Conservation (phyloP, 2,113 vertebrate species). For the Syngnathoides biaculeatus region DNA sequence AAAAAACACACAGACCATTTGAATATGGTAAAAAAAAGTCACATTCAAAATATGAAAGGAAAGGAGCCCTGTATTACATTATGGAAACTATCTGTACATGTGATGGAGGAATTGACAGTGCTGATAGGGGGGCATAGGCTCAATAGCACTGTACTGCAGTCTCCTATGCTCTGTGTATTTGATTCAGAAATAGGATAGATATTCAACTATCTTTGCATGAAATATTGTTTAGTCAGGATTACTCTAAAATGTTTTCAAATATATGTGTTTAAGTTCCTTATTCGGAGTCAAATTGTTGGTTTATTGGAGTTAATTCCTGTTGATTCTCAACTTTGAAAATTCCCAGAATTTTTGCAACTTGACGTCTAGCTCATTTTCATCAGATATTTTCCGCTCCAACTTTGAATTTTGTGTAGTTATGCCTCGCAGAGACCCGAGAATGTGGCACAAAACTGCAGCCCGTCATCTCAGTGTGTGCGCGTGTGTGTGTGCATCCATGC, state of each 20-base stretch:
- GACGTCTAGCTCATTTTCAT: not conserved
- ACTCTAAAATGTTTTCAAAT: not conserved
- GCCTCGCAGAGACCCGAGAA: not conserved
- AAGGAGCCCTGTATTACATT: too few species aligned
- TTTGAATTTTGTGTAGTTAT: not conserved
- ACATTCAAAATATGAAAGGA: too few species aligned
- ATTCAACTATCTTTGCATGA: not conserved
- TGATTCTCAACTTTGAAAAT: not conserved
- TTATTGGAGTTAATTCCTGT: not conserved
- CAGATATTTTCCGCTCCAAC: not conserved
- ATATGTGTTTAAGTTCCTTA: not conserved
- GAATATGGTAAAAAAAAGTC: too few species aligned
- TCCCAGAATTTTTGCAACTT: not conserved
- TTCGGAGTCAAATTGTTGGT: not conserved
- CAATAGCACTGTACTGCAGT: too few species aligned
- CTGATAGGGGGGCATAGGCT: too few species aligned
- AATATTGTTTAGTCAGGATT: not conserved
- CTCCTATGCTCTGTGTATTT: too few species aligned
- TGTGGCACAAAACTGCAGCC: not conserved
- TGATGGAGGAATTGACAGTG: too few species aligned
- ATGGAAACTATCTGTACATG: too few species aligned
- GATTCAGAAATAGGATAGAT: too few species aligned
- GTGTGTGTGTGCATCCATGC: slow-evolving; percentile 13
- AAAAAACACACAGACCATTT: too few species aligned
- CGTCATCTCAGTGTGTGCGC: not conserved